These are phyloP conservation scores for Microcebus ravelobensis DNA, from an alignment of 2,113 vertebrate species.

Conservation along the genomic window DNA sequence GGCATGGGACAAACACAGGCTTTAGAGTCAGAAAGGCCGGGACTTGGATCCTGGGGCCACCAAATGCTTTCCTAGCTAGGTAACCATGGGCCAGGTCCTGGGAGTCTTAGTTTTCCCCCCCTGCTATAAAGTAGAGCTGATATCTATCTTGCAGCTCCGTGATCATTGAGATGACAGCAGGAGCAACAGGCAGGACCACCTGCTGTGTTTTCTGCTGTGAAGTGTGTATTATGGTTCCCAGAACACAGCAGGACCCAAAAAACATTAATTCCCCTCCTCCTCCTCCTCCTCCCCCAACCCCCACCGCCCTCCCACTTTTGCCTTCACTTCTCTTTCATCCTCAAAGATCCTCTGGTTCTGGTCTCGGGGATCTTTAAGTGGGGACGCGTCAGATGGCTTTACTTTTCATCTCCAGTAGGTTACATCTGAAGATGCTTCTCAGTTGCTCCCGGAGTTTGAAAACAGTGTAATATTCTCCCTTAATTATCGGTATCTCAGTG, in stretches of 20 bases:
- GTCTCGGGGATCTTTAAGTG: background rate
- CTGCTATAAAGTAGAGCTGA: background rate
- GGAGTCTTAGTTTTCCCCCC: background rate
- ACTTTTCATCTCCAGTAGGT: background rate
- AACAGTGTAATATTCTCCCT: constrained; percentile 76
- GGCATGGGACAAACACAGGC: background rate
- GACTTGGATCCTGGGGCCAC: background rate
- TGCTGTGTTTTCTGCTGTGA: rapidly evolving
- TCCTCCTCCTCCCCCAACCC: too few relatives aligned
- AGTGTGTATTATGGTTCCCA: rapidly evolving
- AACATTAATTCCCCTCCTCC: rapidly evolving
- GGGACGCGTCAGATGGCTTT: background rate
- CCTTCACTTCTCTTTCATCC: background rate
- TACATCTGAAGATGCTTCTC: background rate
- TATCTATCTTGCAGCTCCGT: rapidly evolving
- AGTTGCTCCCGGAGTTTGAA: constrained; percentile 57
- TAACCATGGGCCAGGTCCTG: background rate
- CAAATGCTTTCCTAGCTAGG: background rate
- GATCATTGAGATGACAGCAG: background rate
- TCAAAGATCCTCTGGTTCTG: background rate
- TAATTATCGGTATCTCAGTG: constrained; percentile 64
- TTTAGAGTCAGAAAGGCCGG: background rate
- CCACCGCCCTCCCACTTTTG: background rate
- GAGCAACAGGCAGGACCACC: background rate
- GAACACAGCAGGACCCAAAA: background rate